Evolutionary conservation across 92 coral and sea anemone genomes (phyloP), one percentile per base, ranked within the genome.

Genomic region (Montipora capitata): DNA sequence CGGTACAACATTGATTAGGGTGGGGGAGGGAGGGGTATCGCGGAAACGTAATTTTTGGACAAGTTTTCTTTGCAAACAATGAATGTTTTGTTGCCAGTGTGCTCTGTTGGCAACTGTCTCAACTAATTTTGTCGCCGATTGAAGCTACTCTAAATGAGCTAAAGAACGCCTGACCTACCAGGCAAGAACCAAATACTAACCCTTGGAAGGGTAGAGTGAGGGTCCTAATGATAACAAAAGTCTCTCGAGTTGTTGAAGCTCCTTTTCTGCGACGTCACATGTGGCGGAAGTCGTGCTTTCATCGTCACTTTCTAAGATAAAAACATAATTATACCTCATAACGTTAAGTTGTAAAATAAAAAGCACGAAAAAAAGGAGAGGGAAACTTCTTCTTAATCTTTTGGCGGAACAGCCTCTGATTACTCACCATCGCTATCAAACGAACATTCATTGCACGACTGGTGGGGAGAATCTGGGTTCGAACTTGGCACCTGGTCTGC

Each of bases 401-500:
- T 45, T 8, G 51, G 51, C 51, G 0, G 51, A 45, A 5, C 12
- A 54, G 44, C 12, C 5, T 39, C 45, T 3, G 15, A n/a, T 16
- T 12, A 48, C 87, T 52, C 82, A 94, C 96, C 96, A 73, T 94
- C 96, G 40, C 96, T 94, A 65, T 94, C 96, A 45, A 93, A 88
- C 11, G 96, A 78, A 51, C 71, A 54, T 67, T 57, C 82, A 17
- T 67, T 93, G 3, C 72, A 83, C 16, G 71, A 78, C 40, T 85
- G 80, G 40, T 62, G 82, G 17, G 98, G 99, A 0, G 98, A 93
- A 80, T 85, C 90, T 44, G 98, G 99, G 86, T 95, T 95, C 63
- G 99, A 96, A 67, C 98, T 96, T 20, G 99, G 95, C 9, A 96
- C 98, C 45, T 70, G 92, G 69, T 94, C 94, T 18, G n/a, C 41